These are phyloP conservation scores for Antrozous pallidus DNA, from an alignment of 2,797 vertebrate genomes.

Conservation along the genomic window DNA sequence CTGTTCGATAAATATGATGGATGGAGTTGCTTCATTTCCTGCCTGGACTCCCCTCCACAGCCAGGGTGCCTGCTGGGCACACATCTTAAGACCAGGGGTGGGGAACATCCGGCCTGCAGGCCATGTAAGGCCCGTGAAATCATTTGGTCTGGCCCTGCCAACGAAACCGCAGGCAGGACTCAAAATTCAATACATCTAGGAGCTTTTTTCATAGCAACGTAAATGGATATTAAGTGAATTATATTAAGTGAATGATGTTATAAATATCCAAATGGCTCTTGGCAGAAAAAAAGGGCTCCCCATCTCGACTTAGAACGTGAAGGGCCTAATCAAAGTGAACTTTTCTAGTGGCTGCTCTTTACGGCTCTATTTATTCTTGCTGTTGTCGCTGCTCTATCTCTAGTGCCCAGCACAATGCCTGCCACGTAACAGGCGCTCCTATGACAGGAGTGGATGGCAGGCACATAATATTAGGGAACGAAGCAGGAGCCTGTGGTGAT, in stretches of 20 bases:
- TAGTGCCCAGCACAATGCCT: not conserved
- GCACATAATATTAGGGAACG: not conserved
- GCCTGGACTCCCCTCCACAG: not conserved
- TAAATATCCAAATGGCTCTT: too few species aligned
- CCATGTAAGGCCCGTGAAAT: too few species aligned
- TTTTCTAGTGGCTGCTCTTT: not conserved
- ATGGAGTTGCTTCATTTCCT: conserved; percentile 30
- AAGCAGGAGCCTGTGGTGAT: not conserved
- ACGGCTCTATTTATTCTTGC: not conserved
- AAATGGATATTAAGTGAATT: too few species aligned
- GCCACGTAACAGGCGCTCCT: not conserved
- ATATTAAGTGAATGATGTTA: too few species aligned
- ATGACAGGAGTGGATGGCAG: not conserved
- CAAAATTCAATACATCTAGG: too few species aligned
- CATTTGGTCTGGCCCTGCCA: too few species aligned
- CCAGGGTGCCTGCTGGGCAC: too few species aligned
- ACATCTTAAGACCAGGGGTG: too few species aligned
- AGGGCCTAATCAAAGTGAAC: not conserved
- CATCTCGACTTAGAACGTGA: not conserved
- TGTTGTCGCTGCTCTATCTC: not conserved
- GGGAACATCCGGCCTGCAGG: too few species aligned
- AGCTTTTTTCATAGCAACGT: too few species aligned
- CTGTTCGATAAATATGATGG: conserved; percentile 48
- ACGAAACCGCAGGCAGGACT: too few species aligned
- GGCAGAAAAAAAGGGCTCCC: too few species aligned